Evolutionary conservation across 2,797 vertebrate species (phyloP), one percentile per base, ranked within the genome.

Genomic region (Miichthys miiuy): DNA sequence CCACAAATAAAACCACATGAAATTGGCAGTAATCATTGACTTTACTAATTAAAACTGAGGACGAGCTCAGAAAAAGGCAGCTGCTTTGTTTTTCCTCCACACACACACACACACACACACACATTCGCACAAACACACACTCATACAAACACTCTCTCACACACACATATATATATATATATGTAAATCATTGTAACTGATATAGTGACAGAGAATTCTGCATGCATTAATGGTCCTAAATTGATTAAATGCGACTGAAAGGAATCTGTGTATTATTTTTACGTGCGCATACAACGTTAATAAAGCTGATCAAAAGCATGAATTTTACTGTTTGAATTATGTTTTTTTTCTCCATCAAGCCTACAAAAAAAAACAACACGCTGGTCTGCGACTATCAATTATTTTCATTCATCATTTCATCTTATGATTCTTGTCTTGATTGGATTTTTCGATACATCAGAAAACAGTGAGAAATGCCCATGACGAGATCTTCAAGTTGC

Each of bases 11-110:
- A 81, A 74, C 77, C 79, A 56, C 44, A 34, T 64, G 63, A 61
- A 80, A 83, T 87, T 87, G 85, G 89, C 88, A 91, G 77, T n/a
- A 23, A 68, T 58, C 30, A 56, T 18, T 41, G 27, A 70, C 25
- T 68, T 68, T 30, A 62, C 41, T 78, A 61, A 75, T 56, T 44
- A 54, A 34, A 82, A 78, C 10, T 25, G 60, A 64, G 30, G 30
- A 67, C 6, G 25, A 13, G 30, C 44, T 60, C 10, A 64, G 12
- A 46, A 66, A 27, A 58, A 64, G 30, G 47, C 64, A 83, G 75
- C 72, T 51, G 46, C 48, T 68, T 68, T 54, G 48, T 71, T 34
- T 34, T 44, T 68, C 46, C 38, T 54, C 25, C 55, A 52, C 21
- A 70, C 41, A 74, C 17, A 47, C 48, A 46, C 17, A 46, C 48